These are phyloP conservation scores for Julus scanicus DNA, from an alignment of 2,888 invertebrate species.

Conservation along the genomic window DNA sequence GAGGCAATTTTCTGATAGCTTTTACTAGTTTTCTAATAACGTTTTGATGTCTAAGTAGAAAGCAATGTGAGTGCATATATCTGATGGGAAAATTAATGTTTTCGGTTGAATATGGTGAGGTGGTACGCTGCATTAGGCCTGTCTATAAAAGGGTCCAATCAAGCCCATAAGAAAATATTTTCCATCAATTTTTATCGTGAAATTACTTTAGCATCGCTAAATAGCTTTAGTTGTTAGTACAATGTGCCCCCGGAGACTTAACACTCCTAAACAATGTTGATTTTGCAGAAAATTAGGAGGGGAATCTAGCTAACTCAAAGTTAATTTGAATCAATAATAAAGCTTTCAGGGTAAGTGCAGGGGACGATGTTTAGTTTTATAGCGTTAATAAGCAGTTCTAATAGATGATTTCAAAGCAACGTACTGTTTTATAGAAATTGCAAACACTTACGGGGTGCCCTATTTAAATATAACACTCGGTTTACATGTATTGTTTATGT, in stretches of 20 bases:
- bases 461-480: background rate
- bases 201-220: constrained; percentile 43
- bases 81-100: constrained; percentile 43
- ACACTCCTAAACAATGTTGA: constrained; percentile 4
- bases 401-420: constrained; percentile 4
- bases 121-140: background rate
- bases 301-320: constrained; percentile 15
- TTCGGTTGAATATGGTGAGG: background rate
- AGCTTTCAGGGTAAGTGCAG: background rate
- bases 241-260: constrained; percentile 37
- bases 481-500: too few species aligned
- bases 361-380: constrained; percentile 34
- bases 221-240: constrained; percentile 39
- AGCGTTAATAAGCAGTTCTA: constrained; percentile 29
- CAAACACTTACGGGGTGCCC: background rate
- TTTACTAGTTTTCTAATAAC: constrained; percentile 37
- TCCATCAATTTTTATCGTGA: constrained; percentile 27
- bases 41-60: background rate
- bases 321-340: constrained; percentile 45
- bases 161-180: constrained; percentile 45
- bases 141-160: constrained; percentile 40
- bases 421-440: background rate
- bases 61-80: constrained; percentile 20
- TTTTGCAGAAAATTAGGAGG: constrained; percentile 15
- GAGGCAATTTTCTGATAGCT: constrained; percentile 36